phyloP scores from a whole-genome alignment of 2,797 vertebrate genomes.

The Acomys russatus region DNA sequence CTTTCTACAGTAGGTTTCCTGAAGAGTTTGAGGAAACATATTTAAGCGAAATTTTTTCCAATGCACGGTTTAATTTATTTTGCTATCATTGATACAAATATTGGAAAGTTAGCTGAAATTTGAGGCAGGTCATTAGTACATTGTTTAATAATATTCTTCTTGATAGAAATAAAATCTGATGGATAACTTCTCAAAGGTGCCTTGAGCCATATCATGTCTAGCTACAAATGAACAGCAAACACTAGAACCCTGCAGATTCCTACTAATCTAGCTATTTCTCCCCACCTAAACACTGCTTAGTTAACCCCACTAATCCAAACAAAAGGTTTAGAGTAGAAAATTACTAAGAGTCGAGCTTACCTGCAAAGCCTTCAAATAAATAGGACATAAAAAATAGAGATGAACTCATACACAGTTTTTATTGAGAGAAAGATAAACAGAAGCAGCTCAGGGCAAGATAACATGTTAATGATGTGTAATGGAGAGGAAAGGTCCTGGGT shows the following conservation, averaged over 20 bases:
- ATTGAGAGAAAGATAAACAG: not conserved
- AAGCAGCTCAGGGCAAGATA: not conserved
- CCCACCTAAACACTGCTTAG: not conserved
- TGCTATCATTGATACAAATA: not conserved
- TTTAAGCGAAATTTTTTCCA: not conserved
- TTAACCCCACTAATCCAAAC: not conserved
- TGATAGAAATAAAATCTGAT: not conserved
- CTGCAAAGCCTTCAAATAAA: not conserved
- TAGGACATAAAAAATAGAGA: not conserved
- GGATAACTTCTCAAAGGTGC: not conserved
- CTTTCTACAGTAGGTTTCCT: not conserved
- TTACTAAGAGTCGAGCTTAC: not conserved
- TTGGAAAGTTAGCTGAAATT: not conserved
- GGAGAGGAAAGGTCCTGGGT: too few species aligned
- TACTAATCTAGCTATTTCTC: not conserved
- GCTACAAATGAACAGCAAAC: not conserved
- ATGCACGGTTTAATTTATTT: not conserved
- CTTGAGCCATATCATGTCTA: not conserved
- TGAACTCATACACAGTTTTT: not conserved
- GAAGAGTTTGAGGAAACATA: not conserved
- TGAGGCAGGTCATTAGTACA: not conserved
- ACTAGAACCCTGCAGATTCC: not conserved
- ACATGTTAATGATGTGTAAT: not conserved
- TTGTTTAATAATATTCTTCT: not conserved
- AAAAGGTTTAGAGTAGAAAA: not conserved